Evolutionary conservation across 2,797 vertebrate genomes (phyloP), one percentile per base, ranked within the genome.

Genomic region (Syngnathus acus): DNA sequence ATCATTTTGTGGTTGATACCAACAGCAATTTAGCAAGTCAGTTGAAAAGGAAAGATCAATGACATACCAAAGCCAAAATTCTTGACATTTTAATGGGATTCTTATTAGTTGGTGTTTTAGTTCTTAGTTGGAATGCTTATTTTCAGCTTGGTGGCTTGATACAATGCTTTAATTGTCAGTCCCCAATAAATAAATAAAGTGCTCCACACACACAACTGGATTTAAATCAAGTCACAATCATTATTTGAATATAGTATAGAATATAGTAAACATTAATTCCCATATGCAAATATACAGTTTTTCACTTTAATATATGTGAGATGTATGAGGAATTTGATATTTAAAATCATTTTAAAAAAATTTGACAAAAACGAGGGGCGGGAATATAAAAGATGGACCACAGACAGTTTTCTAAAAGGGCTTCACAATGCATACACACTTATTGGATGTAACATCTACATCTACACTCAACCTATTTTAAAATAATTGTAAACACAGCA

Each of bases 171-270:
- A 32, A 32, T 32, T 84, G 82, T 75, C 76, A 68, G 72, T 82
- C 76, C 80, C 72, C 86, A 90, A 91, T 90, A 91, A 91, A 91
- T 92, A 91, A 90, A 91, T 90, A 90, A 91, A 90, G 88, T 90
- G 87, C 84, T 88, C 84, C 81, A 82, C 84, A 78, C 82, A 87
- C 82, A 88, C 80, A 86, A 74, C 74, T 82, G 80, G 79, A 85
- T 80, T 79, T 67, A 53, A 78, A 76, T 81, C 75, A 74, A 79
- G 39, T 76, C 71, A 62, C 79, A 83, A 81, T 67, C 65, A 72
- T 67, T 72, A 82, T 74, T 84, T 84, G 74, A 45, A 73, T 72
- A 51, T 75, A 65, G 67, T 68, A 74, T 47, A 68, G 66, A 50
- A 72, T 68, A 78, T 72, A 74, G 82, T 74, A 81, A n/a, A 50